These are phyloP conservation scores for Mythimna impura DNA, from an alignment of 2,888 invertebrate genomes.

Conservation along the genomic window DNA sequence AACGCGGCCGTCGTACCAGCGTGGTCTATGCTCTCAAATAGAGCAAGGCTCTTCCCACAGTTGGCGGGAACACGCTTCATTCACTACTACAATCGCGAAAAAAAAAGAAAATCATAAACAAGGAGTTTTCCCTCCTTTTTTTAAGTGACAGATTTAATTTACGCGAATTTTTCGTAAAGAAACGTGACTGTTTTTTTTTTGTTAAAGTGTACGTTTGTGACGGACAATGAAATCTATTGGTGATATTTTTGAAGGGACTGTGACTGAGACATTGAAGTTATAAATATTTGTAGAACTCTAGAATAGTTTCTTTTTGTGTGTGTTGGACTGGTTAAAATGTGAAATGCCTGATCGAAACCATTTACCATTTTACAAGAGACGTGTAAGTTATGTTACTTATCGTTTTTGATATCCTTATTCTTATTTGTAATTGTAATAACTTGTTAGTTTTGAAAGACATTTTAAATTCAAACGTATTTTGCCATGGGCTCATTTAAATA, in stretches of 20 bases:
- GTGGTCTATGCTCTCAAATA: conserved; percentile 68
- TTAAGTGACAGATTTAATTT: neutral
- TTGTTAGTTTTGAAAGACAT: too few relatives aligned
- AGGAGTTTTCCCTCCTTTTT: neutral
- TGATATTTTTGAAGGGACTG: conserved; percentile 27
- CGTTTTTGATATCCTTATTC: neutral
- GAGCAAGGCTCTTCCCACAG: conserved; percentile 73
- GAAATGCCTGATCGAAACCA: conserved; percentile 86
- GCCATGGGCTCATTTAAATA: neutral
- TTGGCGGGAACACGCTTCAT: conserved; percentile 54
- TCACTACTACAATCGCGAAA: neutral
- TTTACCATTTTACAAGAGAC: conserved; percentile 75
- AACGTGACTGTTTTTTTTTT: conserved; percentile 15
- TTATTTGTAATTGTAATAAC: neutral
- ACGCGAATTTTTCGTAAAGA: neutral
- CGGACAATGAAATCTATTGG: conserved; percentile 22
- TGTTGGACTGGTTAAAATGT: conserved; percentile 65
- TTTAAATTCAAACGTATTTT: neutral
- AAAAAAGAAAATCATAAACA: conserved; percentile 24
- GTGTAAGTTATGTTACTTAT: conserved; percentile 74
- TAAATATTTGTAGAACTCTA: conserved; percentile 27
- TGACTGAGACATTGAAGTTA: conserved; percentile 27
- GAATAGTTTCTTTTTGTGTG: conserved; percentile 51
- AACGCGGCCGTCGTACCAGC: conserved; percentile 55
- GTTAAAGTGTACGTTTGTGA: neutral